A percentile compares a stretch with the other conserved stretches of the same genome.
These are phyloP conservation scores for Phymanthus crucifer DNA, from an alignment of 92 coral and sea anemone genomes.

Conservation along the genomic window DNA sequence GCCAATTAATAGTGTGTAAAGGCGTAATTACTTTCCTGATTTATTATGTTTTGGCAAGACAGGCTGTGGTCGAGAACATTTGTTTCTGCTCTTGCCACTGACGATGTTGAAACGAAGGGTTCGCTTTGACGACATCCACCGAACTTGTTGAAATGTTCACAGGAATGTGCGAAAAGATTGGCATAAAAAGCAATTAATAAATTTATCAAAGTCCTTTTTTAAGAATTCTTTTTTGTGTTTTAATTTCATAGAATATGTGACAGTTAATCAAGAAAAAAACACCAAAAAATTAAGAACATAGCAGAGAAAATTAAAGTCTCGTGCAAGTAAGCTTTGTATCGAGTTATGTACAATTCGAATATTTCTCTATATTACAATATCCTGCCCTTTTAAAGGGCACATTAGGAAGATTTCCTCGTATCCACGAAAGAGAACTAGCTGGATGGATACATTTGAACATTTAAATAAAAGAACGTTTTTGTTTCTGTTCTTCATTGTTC, in stretches of 20 bases:
- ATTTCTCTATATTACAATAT: slow-evolving; percentile 16
- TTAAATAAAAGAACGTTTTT: slow-evolving; percentile 16
- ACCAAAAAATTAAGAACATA: background rate
- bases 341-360: slow-evolving; percentile 22
- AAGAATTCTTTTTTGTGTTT: background rate
- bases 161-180: background rate
- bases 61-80: background rate
- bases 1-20: background rate
- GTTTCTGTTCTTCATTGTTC: slow-evolving; percentile 7
- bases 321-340: slow-evolving; percentile 12
- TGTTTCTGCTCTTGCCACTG: background rate
- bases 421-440: background rate
- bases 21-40: background rate
- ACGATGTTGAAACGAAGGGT: background rate
- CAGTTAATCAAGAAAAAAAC: slow-evolving; percentile 2
- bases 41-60: slow-evolving; percentile 1
- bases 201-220: slow-evolving; percentile 4
- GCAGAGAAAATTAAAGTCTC: background rate
- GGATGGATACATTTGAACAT: slow-evolving; percentile 17
- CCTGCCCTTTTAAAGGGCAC: slow-evolving; percentile 25
- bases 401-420: background rate
- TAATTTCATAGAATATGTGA: slow-evolving; percentile 14
- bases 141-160: background rate
- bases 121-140: background rate
- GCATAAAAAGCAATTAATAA: background rate